Base-by-base conservation (phyloP, 2,888 invertebrate species). In the Leptopilina myrica region DNA sequence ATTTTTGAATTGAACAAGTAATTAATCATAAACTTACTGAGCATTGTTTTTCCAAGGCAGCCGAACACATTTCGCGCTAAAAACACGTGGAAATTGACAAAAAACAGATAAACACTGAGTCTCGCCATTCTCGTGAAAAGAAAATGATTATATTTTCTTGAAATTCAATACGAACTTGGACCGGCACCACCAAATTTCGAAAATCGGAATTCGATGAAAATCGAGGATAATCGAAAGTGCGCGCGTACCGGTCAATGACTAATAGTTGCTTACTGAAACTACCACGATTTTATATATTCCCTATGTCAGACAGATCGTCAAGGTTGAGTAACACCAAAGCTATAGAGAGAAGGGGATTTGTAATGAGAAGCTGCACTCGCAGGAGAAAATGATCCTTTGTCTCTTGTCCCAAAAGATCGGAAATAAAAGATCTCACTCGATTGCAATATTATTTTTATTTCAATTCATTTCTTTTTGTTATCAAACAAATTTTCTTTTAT, bases 241-340 rank as follows among this genome's bases (percentile, higher is more conserved):
- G 56, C 73, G 53, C 56, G 56, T 56, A 73, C 56, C 73, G 73
- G 33, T 56, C 73, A 56, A 20, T 56, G 73, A 73, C 73, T 73
- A 73, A 73, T 73, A 73, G 73, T 73, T 33, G 73, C 14, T 56
- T n/a, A 73, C 11, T 56, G 33, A n/a, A 53, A 40, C 73, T 56
- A 33, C 73, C 73, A 59, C 56, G 73, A 73, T 73, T 73, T 73
- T 73, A 73, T 73, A 69, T 73, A 73, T 73, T 73, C 73, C 33
- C 73, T 73, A 73, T 73, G 73, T 73, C 73, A 73, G 73, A 33
- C 73, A 56, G 56, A 56, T 59, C 53, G 73, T 73, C 73, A 73
- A 73, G 73, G 73, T 73, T 49, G 49, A 56, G 56, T 73, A 53
- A 59, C 73, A 56, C 56, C 40, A 15, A 33, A 33, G 53, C 14